Evolutionary conservation across 2,888 invertebrate genomes (phyloP).

Genomic region (Pocota personata): DNA sequence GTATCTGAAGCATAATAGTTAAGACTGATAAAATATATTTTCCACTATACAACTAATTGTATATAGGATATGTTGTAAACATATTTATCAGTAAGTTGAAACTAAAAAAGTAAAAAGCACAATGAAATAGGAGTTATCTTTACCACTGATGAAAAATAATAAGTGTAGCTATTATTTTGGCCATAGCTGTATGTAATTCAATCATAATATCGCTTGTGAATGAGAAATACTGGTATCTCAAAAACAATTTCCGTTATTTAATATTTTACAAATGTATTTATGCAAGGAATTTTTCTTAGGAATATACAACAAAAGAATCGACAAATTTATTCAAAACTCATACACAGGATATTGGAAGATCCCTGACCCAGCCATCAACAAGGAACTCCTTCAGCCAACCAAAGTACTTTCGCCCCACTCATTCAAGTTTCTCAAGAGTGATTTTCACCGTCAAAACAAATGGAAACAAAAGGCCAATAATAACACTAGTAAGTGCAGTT

Average conservation of each 20-base stretch:
- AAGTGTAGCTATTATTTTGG: too few species aligned
- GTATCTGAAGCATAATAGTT: too few species aligned
- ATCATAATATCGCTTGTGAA: not conserved
- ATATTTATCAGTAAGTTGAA: too few species aligned
- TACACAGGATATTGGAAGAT: slow-evolving; percentile 20
- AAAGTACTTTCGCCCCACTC: slow-evolving; percentile 42
- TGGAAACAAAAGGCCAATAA: slow-evolving; percentile 64
- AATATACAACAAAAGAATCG: not conserved
- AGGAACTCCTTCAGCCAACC: slow-evolving; percentile 19
- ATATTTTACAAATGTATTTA: slow-evolving; percentile 16
- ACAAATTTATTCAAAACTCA: slow-evolving; percentile 34
- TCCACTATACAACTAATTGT: too few species aligned
- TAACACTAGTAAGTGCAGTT: slow-evolving; percentile 48
- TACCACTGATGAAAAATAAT: too few species aligned
- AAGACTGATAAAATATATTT: too few species aligned
- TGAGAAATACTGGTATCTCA: not conserved
- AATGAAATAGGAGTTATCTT: too few species aligned
- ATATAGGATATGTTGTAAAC: too few species aligned
- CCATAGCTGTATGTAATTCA: not conserved
- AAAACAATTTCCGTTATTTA: not conserved
- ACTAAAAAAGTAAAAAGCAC: too few species aligned
- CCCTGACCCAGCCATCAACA: slow-evolving; percentile 39
- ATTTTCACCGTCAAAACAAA: slow-evolving; percentile 52
- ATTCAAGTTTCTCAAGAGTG: slow-evolving; percentile 48
- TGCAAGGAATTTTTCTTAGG: not conserved